phyloP scores from a whole-genome alignment of 2,113 vertebrate species.

The Pao palembangensis region DNA sequence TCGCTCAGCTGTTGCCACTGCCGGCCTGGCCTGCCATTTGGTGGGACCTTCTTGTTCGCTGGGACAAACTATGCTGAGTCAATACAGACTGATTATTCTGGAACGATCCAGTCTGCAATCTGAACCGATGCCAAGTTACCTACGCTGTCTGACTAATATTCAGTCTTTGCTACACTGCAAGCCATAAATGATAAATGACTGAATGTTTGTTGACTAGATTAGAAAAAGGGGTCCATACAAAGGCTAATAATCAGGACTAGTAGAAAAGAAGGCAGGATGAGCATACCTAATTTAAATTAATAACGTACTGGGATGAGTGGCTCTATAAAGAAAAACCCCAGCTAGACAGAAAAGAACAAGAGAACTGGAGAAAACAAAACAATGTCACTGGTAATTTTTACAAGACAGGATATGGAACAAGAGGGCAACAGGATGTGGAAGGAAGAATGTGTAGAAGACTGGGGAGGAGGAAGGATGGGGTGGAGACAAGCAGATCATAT shows the following conservation, averaged over 20 bases:
- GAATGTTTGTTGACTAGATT: too few relatives aligned
- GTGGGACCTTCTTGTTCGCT: slow-evolving; percentile 20
- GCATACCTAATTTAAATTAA: slow-evolving; percentile 31
- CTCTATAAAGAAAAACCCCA: neutral
- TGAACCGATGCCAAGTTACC: slow-evolving; percentile 36
- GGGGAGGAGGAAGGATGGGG: too few relatives aligned
- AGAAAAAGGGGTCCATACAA: too few relatives aligned
- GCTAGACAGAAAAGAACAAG: neutral
- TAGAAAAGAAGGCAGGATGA: neutral
- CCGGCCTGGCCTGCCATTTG: slow-evolving; percentile 3
- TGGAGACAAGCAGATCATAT: neutral
- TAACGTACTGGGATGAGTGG: slow-evolving; percentile 55
- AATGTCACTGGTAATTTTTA: neutral
- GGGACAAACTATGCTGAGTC: slow-evolving; percentile 56
- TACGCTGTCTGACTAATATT: slow-evolving; percentile 32
- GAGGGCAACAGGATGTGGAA: slow-evolving; percentile 36
- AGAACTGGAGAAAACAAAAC: neutral
- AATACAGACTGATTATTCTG: slow-evolving; percentile 37
- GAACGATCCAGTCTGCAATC: slow-evolving; percentile 33
- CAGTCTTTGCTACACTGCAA: neutral
- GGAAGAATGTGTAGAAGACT: slow-evolving; percentile 51
- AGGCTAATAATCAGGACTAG: slow-evolving; percentile 3
- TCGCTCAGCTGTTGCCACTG: neutral
- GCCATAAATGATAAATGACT: neutral
- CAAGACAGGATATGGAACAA: slow-evolving; percentile 30